Percentiles rank a stretch among this genome's conserved stretches.
Conservation (phyloP, 1,140 invertebrate genomes). For the Megathymus violae region DNA sequence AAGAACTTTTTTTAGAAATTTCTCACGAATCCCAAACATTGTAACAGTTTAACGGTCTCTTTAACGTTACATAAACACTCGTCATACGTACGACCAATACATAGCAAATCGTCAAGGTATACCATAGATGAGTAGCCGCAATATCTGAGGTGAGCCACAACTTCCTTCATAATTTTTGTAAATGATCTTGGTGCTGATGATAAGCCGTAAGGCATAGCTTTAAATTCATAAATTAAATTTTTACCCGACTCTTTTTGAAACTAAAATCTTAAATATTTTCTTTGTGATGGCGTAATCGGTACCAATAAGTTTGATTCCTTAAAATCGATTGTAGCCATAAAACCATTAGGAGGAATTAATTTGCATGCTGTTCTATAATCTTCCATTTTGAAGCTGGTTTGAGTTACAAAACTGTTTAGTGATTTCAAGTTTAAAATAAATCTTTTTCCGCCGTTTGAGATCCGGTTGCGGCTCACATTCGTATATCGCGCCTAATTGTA, state of each 20-base stretch:
- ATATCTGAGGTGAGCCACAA: background rate
- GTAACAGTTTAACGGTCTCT: slow-evolving; percentile 34
- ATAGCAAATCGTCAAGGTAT: background rate
- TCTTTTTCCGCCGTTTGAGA: slow-evolving; percentile 29
- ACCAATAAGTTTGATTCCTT: slow-evolving; percentile 42
- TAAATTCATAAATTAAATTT: background rate
- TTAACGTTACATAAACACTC: slow-evolving; percentile 33
- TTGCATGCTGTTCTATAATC: slow-evolving; percentile 41
- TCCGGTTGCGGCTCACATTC: background rate
- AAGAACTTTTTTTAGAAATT: slow-evolving; percentile 46
- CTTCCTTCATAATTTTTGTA: background rate
- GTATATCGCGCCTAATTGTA: background rate
- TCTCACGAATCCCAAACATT: slow-evolving; percentile 44
- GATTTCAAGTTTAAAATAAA: slow-evolving; percentile 45
- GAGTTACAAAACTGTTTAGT: slow-evolving; percentile 41
- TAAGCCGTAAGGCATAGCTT: background rate
- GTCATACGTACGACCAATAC: background rate
- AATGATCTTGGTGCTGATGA: background rate
- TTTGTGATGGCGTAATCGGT: background rate
- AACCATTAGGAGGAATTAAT: slow-evolving; percentile 7
- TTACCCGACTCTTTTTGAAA: background rate
- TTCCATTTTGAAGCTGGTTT: slow-evolving; percentile 46
- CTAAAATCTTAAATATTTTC: background rate
- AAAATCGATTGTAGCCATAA: slow-evolving; percentile 35
- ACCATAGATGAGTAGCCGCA: background rate